phyloP scores from a whole-genome alignment of 2,888 invertebrate genomes.

The Andrena flavipes region DNA sequence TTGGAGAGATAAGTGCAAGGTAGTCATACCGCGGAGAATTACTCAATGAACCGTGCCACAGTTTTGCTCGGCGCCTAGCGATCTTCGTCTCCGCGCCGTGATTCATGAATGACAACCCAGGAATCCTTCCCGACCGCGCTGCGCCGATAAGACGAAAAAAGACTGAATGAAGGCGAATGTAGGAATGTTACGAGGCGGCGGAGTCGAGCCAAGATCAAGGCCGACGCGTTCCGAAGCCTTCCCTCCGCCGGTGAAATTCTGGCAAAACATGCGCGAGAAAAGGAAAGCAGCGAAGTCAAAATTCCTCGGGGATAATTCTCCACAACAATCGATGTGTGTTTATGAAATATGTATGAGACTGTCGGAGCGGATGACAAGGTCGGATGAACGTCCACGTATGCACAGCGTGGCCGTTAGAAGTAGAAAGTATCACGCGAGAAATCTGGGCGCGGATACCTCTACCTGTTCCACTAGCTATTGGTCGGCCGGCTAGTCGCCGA shows the following conservation, averaged over 20 bases:
- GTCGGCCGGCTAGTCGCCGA: slow-evolving; percentile 1
- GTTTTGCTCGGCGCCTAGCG: slow-evolving; percentile 19
- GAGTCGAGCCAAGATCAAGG: slow-evolving; percentile 49
- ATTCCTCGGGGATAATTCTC: not conserved
- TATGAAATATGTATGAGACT: not conserved
- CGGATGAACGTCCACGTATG: not conserved
- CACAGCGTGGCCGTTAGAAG: slow-evolving; percentile 18
- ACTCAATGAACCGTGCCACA: slow-evolving; percentile 35
- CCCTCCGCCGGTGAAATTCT: not conserved
- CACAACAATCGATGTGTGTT: not conserved
- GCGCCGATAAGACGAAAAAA: slow-evolving; percentile 43
- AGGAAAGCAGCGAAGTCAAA: not conserved
- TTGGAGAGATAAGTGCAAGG: slow-evolving; percentile 3
- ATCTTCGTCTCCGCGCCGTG: slow-evolving; percentile 11
- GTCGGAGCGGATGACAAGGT: not conserved
- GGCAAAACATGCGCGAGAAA: not conserved
- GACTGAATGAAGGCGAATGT: slow-evolving; percentile 24
- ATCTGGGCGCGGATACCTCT: slow-evolving; percentile 14
- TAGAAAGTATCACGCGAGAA: slow-evolving; percentile 26
- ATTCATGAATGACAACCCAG: slow-evolving; percentile 49
- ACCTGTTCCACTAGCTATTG: slow-evolving; percentile 12
- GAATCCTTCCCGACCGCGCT: slow-evolving; percentile 4
- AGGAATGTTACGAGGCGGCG: not conserved
- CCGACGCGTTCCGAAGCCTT: slow-evolving; percentile 17
- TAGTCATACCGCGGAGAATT: slow-evolving; percentile 2